Base-by-base conservation (phyloP, 2,888 invertebrate species). In the Zeuzera pyrina region DNA sequence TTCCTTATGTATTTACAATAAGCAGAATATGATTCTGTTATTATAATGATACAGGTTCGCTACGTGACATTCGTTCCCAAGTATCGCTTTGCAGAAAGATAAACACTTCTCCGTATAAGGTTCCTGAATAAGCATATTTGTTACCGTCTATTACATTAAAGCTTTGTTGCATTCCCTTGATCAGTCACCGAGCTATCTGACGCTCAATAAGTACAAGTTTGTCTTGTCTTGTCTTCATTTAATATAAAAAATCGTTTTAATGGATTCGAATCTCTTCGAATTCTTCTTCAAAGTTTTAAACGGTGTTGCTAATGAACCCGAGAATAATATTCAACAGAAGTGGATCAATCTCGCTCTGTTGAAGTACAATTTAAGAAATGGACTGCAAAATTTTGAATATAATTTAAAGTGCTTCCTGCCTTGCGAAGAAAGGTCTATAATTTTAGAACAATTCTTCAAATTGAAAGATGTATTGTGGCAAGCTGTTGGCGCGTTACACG, bases 391-490 rank as follows among this genome's bases (percentile, higher is more conserved):
- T 22, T 69, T 73, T 15, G 73, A 73, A 43, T 47, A 50, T 1
- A 55, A 50, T 26, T 40, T 74, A 29, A 42, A 48, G 16, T 38
- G 39, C 33, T 25, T 47, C n/a, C 38, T 60, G 8, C 53, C 59
- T 3, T 28, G 38, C 2, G 39, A 42, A 16, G 56, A 67, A 3
- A 59, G 53, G 15, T 38, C 36, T n/a, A 47, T 29, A 13, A 45
- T 69, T 15, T 43, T 64, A 32, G 41, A 43, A 8, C 61, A 71
- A 39, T 74, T 63, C 36, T 40, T 52, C 3, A 56, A 43, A 36
- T 39, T 77, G 15, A 77, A 74, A 36, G 66, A 69, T 38, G 44
- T 54, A 13, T 35, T 77, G 36, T 77, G 77, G 77, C 67, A 60
- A 33, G 59, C 66, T 2, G 53, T 76, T 1, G 74, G 72, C 0